A percentile compares a stretch with the other conserved stretches of the same genome.
Evolutionary conservation across 1,140 invertebrate genomes (phyloP).

Genomic region (Schlechtendalia chinensis): DNA sequence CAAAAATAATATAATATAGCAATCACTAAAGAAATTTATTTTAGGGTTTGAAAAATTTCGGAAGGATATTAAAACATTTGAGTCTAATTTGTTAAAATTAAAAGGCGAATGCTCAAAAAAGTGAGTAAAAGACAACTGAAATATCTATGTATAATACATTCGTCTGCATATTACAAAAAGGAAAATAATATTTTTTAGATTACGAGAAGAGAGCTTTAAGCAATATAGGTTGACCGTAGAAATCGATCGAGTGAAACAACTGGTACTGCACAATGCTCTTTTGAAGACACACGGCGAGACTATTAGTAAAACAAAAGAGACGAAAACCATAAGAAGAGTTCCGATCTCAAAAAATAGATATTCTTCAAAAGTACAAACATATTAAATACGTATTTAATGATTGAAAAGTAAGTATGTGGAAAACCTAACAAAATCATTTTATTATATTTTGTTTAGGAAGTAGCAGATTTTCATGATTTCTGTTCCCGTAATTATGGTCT

Average conservation of each 20-base stretch:
- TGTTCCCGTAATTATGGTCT: conserved; percentile 20
- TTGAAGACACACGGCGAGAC: background rate
- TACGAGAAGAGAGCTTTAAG: conserved; percentile 27
- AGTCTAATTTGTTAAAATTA: conserved; percentile 33
- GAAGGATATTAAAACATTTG: conserved; percentile 28
- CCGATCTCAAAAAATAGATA: conserved; percentile 43
- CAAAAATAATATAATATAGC: no score
- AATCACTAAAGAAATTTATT: background rate
- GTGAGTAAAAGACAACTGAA: background rate
- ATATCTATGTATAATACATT: background rate
- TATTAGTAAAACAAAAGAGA: background rate
- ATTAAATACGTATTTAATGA: background rate
- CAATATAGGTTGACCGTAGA: background rate
- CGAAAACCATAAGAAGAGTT: background rate
- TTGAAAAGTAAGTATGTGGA: no score
- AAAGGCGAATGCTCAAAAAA: conserved; percentile 39
- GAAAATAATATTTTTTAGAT: conserved; percentile 7
- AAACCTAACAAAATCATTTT: background rate
- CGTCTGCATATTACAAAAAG: background rate
- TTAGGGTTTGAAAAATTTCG: conserved; percentile 42
- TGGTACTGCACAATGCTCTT: background rate
- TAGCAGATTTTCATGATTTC: conserved; percentile 34
- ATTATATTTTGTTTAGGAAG: conserved; percentile 13
- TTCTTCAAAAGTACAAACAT: conserved; percentile 26
- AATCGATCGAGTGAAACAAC: conserved; percentile 7